These are phyloP conservation scores for Nibea albiflora DNA, from an alignment of 2,113 vertebrate species.

Conservation along the genomic window DNA sequence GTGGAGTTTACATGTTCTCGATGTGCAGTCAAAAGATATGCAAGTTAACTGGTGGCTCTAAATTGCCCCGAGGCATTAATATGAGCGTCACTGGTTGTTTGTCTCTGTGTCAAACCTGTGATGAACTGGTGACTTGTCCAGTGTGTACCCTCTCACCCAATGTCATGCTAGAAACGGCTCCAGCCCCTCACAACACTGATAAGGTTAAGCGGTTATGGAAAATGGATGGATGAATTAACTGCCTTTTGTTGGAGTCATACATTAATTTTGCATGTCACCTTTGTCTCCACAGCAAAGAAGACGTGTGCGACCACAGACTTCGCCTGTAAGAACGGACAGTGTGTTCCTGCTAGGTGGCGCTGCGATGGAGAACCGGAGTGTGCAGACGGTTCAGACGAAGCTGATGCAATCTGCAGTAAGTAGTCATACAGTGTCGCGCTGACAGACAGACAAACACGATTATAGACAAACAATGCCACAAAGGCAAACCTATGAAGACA, in stretches of 20 bases:
- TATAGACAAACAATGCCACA: neutral
- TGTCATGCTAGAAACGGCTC: too few species aligned
- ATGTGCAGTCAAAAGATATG: too few species aligned
- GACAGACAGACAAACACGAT: conserved; percentile 11
- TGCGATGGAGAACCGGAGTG: conserved; percentile 97
- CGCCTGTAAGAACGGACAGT: conserved; percentile 94
- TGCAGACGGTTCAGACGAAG: conserved; percentile 93
- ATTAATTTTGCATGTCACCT: conserved; percentile 1
- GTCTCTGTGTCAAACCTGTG: too few species aligned
- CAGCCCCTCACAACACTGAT: too few species aligned
- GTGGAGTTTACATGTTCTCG: too few species aligned
- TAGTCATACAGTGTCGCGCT: conserved; percentile 29
- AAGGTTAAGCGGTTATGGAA: too few species aligned
- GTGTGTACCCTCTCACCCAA: too few species aligned
- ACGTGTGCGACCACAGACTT: conserved; percentile 94
- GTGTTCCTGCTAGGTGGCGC: conserved; percentile 93
- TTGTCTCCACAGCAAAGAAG: conserved; percentile 89
- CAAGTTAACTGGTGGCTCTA: too few species aligned
- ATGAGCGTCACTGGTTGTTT: too few species aligned
- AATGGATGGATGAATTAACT: too few species aligned
- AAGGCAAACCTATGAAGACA: neutral
- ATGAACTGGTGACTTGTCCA: too few species aligned
- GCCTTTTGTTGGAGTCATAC: neutral
- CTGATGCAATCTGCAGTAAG: conserved; percentile 94
- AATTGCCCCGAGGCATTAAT: too few species aligned